phyloP scores from a whole-genome alignment of 1,140 invertebrate genomes.

The Drosophila teissieri region DNA sequence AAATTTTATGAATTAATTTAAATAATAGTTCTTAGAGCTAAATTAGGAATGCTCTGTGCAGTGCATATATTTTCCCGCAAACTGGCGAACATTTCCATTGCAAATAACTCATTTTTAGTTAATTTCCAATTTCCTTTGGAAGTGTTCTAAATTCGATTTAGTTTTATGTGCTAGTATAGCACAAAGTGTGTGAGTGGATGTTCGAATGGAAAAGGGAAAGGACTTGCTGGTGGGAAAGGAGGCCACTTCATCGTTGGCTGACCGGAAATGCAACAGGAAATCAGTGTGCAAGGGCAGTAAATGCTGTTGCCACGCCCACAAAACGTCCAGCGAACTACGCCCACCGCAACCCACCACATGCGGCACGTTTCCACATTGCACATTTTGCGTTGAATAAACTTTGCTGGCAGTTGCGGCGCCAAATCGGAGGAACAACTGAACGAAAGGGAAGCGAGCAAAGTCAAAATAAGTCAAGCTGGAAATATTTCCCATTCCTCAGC shows the following conservation, averaged over 20 bases:
- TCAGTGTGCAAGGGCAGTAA: conserved; percentile 65
- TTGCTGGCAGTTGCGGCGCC: conserved; percentile 43
- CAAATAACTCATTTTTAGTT: conserved; percentile 56
- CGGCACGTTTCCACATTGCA: conserved; percentile 62
- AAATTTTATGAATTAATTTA: conserved; percentile 11
- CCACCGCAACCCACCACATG: conserved; percentile 14
- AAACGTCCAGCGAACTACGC: no score
- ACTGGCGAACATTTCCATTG: conserved; percentile 32
- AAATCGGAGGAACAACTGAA: conserved; percentile 1
- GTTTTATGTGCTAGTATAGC: conserved; percentile 48
- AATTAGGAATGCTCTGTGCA: background rate
- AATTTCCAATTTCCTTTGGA: conserved; percentile 60
- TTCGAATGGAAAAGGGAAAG: background rate
- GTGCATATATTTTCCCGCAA: background rate
- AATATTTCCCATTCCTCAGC: conserved; percentile 58
- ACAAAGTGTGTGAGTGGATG: background rate
- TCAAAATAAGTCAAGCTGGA: conserved; percentile 78
- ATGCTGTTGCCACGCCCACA: conserved; percentile 38
- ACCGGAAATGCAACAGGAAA: conserved; percentile 76
- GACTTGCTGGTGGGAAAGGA: background rate
- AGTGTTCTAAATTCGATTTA: conserved; percentile 62
- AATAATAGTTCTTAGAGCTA: background rate
- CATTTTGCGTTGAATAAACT: conserved; percentile 80
- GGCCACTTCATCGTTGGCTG: conserved; percentile 13
- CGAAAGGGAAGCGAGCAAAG: conserved; percentile 38